Evolutionary conservation across 2,113 vertebrate genomes (phyloP).

Genomic region (Castor canadensis): DNA sequence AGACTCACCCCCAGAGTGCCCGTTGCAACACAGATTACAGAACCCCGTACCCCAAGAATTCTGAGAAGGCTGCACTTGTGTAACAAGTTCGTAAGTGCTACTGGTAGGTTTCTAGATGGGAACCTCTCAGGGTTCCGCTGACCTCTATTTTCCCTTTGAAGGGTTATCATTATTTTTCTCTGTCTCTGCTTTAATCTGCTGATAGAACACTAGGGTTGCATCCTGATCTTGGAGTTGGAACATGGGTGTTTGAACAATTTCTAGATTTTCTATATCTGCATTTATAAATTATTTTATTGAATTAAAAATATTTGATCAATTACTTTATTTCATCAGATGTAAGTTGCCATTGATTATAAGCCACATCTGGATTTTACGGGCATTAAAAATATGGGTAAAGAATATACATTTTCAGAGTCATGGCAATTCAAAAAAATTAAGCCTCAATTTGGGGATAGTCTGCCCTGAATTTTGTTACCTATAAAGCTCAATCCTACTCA

Average conservation of each 20-base stretch:
- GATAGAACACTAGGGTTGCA: not conserved
- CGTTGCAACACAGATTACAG: not conserved
- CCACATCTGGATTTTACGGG: not conserved
- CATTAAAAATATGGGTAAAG: not conserved
- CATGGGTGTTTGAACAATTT: not conserved
- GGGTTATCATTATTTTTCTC: not conserved
- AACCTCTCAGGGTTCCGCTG: not conserved
- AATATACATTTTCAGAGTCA: not conserved
- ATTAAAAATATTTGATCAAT: not conserved
- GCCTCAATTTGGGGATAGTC: not conserved
- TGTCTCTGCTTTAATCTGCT: not conserved
- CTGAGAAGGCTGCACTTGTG: not conserved
- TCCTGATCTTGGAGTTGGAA: not conserved
- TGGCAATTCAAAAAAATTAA: not conserved
- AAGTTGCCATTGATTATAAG: not conserved
- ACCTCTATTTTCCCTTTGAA: not conserved
- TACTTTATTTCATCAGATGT: not conserved
- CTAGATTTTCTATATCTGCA: not conserved
- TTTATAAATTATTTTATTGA: constrained; percentile 22
- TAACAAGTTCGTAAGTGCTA: not conserved
- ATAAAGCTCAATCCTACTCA: constrained; percentile 18
- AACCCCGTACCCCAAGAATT: not conserved
- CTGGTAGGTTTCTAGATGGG: not conserved
- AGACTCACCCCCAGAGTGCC: not conserved
- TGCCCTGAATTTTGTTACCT: not conserved